phyloP scores from a whole-genome alignment of 2,888 invertebrate genomes.

The Miltochrista miniata region DNA sequence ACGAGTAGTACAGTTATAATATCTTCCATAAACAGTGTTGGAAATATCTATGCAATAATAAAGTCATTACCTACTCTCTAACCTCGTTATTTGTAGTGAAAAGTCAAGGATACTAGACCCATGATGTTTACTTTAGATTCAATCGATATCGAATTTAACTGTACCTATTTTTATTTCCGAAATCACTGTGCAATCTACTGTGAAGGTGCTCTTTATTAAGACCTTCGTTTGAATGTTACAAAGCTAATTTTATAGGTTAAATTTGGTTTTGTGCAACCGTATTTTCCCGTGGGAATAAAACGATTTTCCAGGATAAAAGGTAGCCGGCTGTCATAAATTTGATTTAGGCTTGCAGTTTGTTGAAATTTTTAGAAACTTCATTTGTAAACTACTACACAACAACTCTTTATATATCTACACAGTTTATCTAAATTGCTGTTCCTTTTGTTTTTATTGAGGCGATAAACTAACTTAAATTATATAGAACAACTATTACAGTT shows the following conservation, averaged over 20 bases:
- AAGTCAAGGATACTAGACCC: conserved; percentile 66
- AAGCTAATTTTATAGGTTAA: conserved; percentile 33
- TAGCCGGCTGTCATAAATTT: no score
- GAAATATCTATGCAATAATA: conserved; percentile 45
- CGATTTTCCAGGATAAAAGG: no score
- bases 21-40: conserved; percentile 51
- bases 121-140: conserved; percentile 59
- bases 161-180: conserved; percentile 13
- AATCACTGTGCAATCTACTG: conserved; percentile 14
- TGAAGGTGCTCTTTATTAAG: conserved; percentile 50
- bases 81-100: conserved; percentile 53
- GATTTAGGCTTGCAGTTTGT: no score
- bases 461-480: conserved; percentile 25
- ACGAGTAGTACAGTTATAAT: no score
- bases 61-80: conserved; percentile 44
- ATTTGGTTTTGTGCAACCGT: no score
- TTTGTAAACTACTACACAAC: no score
- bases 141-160: conserved; percentile 26
- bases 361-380: no score
- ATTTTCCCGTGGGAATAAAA: no score
- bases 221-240: conserved; percentile 36
- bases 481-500: conserved; percentile 34
- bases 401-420: conserved; percentile 6
- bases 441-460: conserved; percentile 9
- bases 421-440: conserved; percentile 9